phyloP scores from a whole-genome alignment of 2,888 invertebrate genomes.

The Leptinotarsa tumamoca region DNA sequence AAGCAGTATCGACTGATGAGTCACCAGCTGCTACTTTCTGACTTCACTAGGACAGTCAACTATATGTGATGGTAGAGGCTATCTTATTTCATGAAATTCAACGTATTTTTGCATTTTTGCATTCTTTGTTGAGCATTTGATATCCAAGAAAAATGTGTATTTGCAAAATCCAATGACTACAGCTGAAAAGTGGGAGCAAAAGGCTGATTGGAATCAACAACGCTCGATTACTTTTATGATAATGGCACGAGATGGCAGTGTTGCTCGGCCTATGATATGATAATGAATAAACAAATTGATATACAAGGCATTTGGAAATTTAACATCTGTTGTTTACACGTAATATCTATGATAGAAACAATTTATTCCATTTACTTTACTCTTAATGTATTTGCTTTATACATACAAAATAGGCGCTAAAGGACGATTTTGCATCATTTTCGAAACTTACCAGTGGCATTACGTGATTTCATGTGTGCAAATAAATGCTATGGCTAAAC shows the following conservation, averaged over 20 bases:
- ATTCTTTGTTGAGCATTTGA: too few relatives aligned
- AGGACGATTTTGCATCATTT: constrained; percentile 40
- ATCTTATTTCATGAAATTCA: too few relatives aligned
- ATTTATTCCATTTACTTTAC: constrained; percentile 48
- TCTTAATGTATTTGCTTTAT: constrained; percentile 56
- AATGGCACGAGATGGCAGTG: constrained; percentile 57
- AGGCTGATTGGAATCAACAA: constrained; percentile 52
- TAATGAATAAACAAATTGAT: constrained; percentile 65
- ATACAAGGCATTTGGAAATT: constrained; percentile 64
- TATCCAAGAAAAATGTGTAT: neutral
- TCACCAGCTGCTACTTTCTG: too few relatives aligned
- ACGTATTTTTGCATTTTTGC: too few relatives aligned
- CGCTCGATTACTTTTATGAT: constrained; percentile 51
- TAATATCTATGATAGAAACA: constrained; percentile 53
- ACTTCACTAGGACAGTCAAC: too few relatives aligned
- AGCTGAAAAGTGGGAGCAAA: constrained; percentile 35
- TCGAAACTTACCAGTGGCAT: neutral
- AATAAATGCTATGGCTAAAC: too few relatives aligned
- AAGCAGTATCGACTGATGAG: too few relatives aligned
- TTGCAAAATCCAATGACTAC: constrained; percentile 28
- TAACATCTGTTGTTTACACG: constrained; percentile 49
- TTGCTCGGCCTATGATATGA: constrained; percentile 65
- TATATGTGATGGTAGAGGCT: too few relatives aligned
- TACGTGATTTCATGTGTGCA: too few relatives aligned
- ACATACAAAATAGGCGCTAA: constrained; percentile 58